phyloP scores from a whole-genome alignment of 2,797 vertebrate genomes.

The Allobates femoralis region DNA sequence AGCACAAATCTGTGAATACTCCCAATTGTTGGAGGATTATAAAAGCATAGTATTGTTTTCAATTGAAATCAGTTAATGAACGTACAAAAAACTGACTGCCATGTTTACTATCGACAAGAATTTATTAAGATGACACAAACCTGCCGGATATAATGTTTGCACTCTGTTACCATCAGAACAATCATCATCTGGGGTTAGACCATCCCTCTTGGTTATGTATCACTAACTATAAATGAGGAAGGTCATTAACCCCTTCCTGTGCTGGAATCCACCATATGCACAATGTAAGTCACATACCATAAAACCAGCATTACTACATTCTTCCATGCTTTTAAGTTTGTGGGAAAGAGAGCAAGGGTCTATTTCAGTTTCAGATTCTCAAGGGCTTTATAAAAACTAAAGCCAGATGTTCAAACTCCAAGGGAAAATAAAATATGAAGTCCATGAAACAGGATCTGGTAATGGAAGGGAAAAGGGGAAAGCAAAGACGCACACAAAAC shows the following conservation, averaged over 20 bases:
- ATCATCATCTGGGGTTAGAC: neutral
- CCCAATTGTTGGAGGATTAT: too few species aligned
- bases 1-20: too few species aligned
- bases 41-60: too few species aligned
- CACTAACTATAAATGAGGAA: constrained; percentile 9
- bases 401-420: constrained; percentile 65
- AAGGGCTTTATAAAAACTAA: constrained; percentile 55
- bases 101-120: too few species aligned
- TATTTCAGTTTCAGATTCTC: constrained; percentile 61
- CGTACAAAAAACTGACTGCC: too few species aligned
- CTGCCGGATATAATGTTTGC: too few species aligned
- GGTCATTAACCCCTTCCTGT: constrained; percentile 57
- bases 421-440: constrained; percentile 66
- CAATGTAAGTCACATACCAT: constrained; percentile 54
- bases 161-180: too few species aligned
- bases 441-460: constrained; percentile 62
- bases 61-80: too few species aligned
- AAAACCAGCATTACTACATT: constrained; percentile 58
- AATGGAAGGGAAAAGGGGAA: constrained; percentile 28
- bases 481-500: neutral
- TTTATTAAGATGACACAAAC: too few species aligned
- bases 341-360: constrained; percentile 61
- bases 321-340: constrained; percentile 62
- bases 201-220: constrained; percentile 1
- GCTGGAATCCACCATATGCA: constrained; percentile 16